phyloP scores from a whole-genome alignment of 2,113 vertebrate genomes.

The Neoarius graeffei region DNA sequence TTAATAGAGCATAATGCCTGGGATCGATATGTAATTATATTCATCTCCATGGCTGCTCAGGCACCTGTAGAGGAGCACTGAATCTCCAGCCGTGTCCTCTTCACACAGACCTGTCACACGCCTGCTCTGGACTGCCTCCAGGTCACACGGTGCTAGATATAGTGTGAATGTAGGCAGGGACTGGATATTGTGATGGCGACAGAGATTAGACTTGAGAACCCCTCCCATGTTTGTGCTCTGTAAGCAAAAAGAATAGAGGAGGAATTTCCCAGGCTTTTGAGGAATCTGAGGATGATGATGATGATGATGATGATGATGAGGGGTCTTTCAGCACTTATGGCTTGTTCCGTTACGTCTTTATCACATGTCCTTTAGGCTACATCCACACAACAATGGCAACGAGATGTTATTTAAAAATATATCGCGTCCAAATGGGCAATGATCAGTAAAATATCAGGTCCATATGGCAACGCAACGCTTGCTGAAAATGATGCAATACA shows the following conservation, averaged over 20 bases:
- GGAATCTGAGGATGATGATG: neutral
- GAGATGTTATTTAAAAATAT: no score
- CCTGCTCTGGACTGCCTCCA: constrained; percentile 15
- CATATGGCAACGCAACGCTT: no score
- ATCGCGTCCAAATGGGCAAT: no score
- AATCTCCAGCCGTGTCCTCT: constrained; percentile 27
- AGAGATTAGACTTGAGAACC: neutral
- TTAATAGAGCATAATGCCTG: constrained; percentile 57
- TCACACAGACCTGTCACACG: constrained; percentile 30
- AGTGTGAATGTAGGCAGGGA: constrained; percentile 11
- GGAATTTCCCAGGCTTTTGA: constrained; percentile 9
- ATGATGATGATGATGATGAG: neutral
- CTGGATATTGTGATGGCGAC: constrained; percentile 23
- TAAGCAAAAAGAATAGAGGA: neutral
- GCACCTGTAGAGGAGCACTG: constrained; percentile 43
- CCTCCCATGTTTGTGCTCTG: constrained; percentile 9
- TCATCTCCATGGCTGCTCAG: constrained; percentile 51
- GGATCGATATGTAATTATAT: constrained; percentile 63
- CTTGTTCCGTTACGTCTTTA: neutral
- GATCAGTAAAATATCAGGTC: no score
- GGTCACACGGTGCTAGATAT: neutral
- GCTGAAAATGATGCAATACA: no score
- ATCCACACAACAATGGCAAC: no score
- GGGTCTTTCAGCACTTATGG: neutral
- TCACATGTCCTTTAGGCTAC: constrained; percentile 1